phyloP scores from a whole-genome alignment of 2,888 invertebrate species.

The Phragmatobia fuliginosa region DNA sequence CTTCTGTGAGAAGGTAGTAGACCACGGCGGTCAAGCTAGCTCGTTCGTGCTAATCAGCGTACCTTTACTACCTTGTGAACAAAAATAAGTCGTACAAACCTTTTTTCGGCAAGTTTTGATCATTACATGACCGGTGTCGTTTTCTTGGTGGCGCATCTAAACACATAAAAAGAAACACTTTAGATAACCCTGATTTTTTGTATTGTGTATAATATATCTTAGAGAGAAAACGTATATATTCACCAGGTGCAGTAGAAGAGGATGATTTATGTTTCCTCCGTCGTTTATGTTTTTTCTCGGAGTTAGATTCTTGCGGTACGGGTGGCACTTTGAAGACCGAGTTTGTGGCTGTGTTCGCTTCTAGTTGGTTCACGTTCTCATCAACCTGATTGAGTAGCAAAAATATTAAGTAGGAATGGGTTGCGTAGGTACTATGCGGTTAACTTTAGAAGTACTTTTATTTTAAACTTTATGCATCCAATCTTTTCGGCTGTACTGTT shows the following conservation, averaged over 20 bases:
- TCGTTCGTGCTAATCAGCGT: no score
- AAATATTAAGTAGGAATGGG: not conserved
- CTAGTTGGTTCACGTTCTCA: constrained; percentile 93
- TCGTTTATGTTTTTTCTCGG: constrained; percentile 83
- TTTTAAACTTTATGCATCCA: no score
- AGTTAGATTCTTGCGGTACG: constrained; percentile 67
- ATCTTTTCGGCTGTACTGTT: no score
- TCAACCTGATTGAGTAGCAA: constrained; percentile 88
- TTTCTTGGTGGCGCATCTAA: constrained; percentile 77
- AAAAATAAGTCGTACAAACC: constrained; percentile 77
- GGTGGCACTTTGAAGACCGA: constrained; percentile 90
- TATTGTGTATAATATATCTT: not conserved
- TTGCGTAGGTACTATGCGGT: not conserved
- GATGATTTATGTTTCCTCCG: constrained; percentile 73
- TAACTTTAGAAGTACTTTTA: no score
- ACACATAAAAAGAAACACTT: constrained; percentile 1
- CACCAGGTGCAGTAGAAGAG: constrained; percentile 51
- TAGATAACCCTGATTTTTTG: no score
- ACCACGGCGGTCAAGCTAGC: no score
- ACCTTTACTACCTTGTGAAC: no score
- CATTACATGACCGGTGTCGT: constrained; percentile 81
- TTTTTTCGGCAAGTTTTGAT: constrained; percentile 91
- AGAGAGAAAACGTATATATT: constrained; percentile 20
- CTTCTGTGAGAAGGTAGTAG: no score
- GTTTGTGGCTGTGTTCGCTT: constrained; percentile 93